Evolutionary conservation across 2,113 vertebrate genomes (phyloP), one percentile per base, ranked within the genome.

Genomic region (Echinops telfairi): DNA sequence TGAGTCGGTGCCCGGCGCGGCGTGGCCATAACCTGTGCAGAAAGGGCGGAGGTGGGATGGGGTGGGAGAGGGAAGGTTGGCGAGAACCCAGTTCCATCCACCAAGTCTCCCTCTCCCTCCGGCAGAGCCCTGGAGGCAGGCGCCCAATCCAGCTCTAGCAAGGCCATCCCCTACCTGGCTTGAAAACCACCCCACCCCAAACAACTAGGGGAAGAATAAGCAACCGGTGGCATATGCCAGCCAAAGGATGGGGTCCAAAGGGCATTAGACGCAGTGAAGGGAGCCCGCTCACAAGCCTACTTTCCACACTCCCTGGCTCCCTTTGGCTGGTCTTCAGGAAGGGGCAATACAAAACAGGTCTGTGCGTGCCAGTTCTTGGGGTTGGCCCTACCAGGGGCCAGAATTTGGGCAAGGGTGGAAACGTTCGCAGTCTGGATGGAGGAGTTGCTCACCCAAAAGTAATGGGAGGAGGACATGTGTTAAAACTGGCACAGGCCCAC

Each of bases 1-100:
- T 0, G 99, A 98, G 0, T 99, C 99, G 0, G 99, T 99, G 86
- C 99, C 99, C 0, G 99, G 99, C 3, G 99, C 99, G 0, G 99
- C 99, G 0, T 99, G 99, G 23, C 99, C 99, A 38, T 99, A 99
- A 95, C 99, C 99, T 99, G 97, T 4, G 83, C 0, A n/a, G 47
- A 86, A 9, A 93, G 86, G 80, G 9, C 16, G 20, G 19, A 68
- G 47, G 47, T 14, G 47, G 47, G 47, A 14, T 53, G 47, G 92
- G 70, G 0, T 2, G 0, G 31, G 0, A 25, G 64, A 29, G 64
- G 64, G 64, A 10, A 66, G 64, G 60, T 23, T 2, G 36, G n/a
- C 66, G 81, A 91, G 62, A 3, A 47, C 47, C 12, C 36, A 9
- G 47, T 9, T 33, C 66, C 15, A 2, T 36, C 16, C 23, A 10